A percentile compares a stretch with the other conserved stretches of the same genome.
phyloP scores from a whole-genome alignment of 2,888 invertebrate species.

The Balanococcus diminutus region DNA sequence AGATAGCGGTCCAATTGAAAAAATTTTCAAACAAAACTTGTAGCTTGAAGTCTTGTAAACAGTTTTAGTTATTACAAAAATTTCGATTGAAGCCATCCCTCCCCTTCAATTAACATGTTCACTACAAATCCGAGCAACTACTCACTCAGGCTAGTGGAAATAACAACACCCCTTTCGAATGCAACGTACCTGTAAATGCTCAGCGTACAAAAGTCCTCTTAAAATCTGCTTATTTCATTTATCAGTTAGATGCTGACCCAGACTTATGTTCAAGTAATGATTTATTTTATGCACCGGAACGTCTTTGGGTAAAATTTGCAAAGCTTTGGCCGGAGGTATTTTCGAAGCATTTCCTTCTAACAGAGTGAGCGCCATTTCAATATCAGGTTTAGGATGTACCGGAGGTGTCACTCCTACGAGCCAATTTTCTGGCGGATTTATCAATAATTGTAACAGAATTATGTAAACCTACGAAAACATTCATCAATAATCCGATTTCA shows the following conservation, averaged over 20 bases:
- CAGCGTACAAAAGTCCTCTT: slow-evolving; percentile 82
- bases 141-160: too few relatives aligned
- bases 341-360: slow-evolving; percentile 83
- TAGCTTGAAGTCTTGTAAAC: too few relatives aligned
- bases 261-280: slow-evolving; percentile 78
- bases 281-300: slow-evolving; percentile 79
- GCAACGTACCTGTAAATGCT: slow-evolving; percentile 75
- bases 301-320: slow-evolving; percentile 80
- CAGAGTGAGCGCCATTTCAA: slow-evolving; percentile 78
- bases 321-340: slow-evolving; percentile 69
- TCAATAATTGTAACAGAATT: slow-evolving; percentile 67
- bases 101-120: too few relatives aligned
- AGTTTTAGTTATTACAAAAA: too few relatives aligned
- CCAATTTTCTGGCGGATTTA: slow-evolving; percentile 64
- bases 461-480: slow-evolving; percentile 68
- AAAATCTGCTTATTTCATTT: slow-evolving; percentile 78
- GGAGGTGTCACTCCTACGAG: slow-evolving; percentile 60
- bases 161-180: too few relatives aligned
- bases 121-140: too few relatives aligned
- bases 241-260: slow-evolving; percentile 75
- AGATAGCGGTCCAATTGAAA: too few relatives aligned
- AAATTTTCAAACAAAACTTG: too few relatives aligned
- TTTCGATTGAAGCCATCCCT: too few relatives aligned
- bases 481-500: not conserved
- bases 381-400: slow-evolving; percentile 73